Evolutionary conservation across 2,888 invertebrate species (phyloP).

Genomic region (Eupithecia centaureata): DNA sequence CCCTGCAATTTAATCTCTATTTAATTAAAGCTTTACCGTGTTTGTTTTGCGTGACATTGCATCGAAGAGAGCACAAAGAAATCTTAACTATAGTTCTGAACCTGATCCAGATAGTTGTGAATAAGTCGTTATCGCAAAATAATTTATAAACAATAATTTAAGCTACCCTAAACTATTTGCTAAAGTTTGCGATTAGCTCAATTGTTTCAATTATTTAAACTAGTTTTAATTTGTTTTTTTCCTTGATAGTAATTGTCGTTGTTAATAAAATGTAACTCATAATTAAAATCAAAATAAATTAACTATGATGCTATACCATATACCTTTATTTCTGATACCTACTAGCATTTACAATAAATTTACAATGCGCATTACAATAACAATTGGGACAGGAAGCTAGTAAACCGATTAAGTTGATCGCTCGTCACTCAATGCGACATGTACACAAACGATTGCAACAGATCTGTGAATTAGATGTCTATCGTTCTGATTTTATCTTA

Average conservation of each 20-base stretch:
- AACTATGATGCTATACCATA: constrained; percentile 62
- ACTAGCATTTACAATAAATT: too few relatives aligned
- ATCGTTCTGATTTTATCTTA: constrained; percentile 68
- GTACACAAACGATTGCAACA: constrained; percentile 70
- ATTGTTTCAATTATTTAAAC: too few relatives aligned
- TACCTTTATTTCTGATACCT: constrained; percentile 76
- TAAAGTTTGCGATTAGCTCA: too few relatives aligned
- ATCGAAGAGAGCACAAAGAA: background rate
- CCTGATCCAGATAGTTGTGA: background rate
- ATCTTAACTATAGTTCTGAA: background rate
- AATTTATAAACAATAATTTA: too few relatives aligned
- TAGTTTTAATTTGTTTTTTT: too few relatives aligned
- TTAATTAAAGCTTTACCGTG: background rate
- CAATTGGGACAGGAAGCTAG: constrained; percentile 75
- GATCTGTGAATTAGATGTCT: constrained; percentile 70
- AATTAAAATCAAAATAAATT: constrained; percentile 68
- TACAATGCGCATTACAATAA: constrained; percentile 74
- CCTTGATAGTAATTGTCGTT: too few relatives aligned
- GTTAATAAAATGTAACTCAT: too few relatives aligned
- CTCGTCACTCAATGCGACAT: constrained; percentile 74
- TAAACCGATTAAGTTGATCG: constrained; percentile 81
- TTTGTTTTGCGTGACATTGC: background rate
- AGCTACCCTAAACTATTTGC: too few relatives aligned
- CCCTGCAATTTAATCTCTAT: background rate
- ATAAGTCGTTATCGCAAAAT: constrained; percentile 49